Conservation (phyloP, 2,113 vertebrate species). For the Laticauda laticaudata region DNA sequence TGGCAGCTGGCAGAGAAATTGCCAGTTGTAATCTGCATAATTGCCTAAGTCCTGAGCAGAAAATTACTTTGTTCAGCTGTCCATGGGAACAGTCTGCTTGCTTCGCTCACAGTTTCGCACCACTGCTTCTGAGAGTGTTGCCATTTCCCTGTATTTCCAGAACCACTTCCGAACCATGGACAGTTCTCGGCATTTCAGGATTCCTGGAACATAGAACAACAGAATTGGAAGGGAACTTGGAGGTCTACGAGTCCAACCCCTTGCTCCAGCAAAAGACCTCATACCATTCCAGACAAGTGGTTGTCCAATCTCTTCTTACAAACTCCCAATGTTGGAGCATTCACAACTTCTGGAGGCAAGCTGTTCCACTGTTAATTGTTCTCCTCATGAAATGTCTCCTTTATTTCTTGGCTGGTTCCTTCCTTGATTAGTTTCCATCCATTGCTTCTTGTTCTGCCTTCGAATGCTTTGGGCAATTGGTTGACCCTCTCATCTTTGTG, state of each 20-base stretch:
- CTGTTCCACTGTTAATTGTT: too few species aligned
- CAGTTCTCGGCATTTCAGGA: not conserved
- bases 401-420: too few species aligned
- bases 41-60: constrained; percentile 27
- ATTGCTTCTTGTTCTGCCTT: too few species aligned
- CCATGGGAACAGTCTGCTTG: not conserved
- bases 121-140: not conserved
- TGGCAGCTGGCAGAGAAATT: constrained; percentile 9
- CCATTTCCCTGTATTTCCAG: not conserved
- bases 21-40: constrained; percentile 15
- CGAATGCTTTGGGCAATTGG: too few species aligned
- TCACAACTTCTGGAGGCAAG: too few species aligned
- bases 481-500: too few species aligned
- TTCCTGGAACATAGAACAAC: not conserved
- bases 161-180: not conserved
- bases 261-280: not conserved
- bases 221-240: not conserved
- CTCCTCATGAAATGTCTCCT: too few species aligned
- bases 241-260: not conserved
- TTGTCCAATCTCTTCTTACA: not conserved
- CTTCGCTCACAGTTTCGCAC: not conserved
- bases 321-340: too few species aligned
- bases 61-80: constrained; percentile 22
- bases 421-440: too few species aligned
- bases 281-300: not conserved